These are phyloP conservation scores for Sphenopsis melanotis DNA, from an alignment of 2,797 vertebrate species.

Conservation along the genomic window DNA sequence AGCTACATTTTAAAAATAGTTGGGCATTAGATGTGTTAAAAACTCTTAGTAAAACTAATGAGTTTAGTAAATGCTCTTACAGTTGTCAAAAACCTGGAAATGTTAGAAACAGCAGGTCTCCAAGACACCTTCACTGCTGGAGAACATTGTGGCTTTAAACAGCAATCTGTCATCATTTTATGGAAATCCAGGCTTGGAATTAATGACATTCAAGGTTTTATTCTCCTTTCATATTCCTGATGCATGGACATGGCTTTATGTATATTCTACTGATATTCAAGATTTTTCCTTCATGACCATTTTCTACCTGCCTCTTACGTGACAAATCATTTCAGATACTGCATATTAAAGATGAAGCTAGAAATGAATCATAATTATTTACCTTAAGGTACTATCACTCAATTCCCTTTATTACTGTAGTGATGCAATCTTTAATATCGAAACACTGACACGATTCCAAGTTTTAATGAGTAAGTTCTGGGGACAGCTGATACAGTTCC, in stretches of 20 bases:
- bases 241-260: neutral
- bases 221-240: neutral
- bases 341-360: neutral
- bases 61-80: conserved; percentile 36
- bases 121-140: neutral
- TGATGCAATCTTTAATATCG: neutral
- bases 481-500: neutral
- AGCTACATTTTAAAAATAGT: conserved; percentile 52
- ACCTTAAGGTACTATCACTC: neutral
- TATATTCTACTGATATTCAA: neutral
- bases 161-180: neutral
- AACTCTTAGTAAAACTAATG: conserved; percentile 54
- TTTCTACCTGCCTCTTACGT: neutral
- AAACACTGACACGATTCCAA: neutral
- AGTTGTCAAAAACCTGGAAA: conserved; percentile 2
- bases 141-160: neutral
- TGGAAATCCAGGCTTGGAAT: neutral
- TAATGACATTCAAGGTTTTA: neutral
- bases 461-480: neutral
- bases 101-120: neutral
- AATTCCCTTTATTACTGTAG: neutral
- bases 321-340: neutral
- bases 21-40: conserved; percentile 20
- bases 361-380: neutral
- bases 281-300: neutral